A percentile compares a stretch with the other conserved stretches of the same genome.
Conservation (phyloP, 2,888 invertebrate genomes). For the Cepaea hortensis region DNA sequence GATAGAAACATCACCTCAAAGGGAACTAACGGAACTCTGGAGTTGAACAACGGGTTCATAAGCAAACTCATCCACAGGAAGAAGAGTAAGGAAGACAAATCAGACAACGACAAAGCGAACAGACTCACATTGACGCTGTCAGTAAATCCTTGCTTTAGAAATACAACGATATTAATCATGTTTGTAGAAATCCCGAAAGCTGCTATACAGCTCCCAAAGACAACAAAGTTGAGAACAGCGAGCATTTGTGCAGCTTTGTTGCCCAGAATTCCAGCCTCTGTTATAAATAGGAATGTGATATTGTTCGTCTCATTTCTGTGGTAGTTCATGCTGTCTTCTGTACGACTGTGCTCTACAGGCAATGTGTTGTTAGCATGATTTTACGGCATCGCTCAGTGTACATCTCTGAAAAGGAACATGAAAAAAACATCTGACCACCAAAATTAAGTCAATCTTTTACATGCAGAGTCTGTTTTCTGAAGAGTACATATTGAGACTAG, state of each 20-base stretch:
- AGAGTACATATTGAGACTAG: too few species aligned
- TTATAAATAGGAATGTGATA: too few species aligned
- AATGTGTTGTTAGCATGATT: too few species aligned
- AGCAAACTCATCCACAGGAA: background rate
- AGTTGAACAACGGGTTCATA: background rate
- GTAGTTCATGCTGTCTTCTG: too few species aligned
- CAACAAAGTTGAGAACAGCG: background rate
- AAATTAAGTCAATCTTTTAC: too few species aligned
- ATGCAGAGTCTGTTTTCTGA: too few species aligned
- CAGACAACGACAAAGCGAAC: slow-evolving; percentile 10
- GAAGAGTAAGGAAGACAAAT: background rate
- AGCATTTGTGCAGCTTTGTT: background rate
- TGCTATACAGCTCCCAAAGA: background rate
- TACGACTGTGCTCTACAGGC: too few species aligned
- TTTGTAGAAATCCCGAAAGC: slow-evolving; percentile 8
- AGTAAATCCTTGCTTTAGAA: slow-evolving; percentile 13
- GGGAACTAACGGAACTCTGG: background rate
- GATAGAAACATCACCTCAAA: too few species aligned
- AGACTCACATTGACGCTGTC: slow-evolving; percentile 30
- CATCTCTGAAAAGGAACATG: too few species aligned
- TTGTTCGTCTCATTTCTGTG: too few species aligned
- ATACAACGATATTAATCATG: slow-evolving; percentile 22
- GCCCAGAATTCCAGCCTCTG: background rate
- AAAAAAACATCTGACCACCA: too few species aligned
- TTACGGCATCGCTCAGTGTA: too few species aligned